Evolutionary conservation across 2,888 invertebrate genomes (phyloP).

Genomic region (Scaptomyza reducta): DNA sequence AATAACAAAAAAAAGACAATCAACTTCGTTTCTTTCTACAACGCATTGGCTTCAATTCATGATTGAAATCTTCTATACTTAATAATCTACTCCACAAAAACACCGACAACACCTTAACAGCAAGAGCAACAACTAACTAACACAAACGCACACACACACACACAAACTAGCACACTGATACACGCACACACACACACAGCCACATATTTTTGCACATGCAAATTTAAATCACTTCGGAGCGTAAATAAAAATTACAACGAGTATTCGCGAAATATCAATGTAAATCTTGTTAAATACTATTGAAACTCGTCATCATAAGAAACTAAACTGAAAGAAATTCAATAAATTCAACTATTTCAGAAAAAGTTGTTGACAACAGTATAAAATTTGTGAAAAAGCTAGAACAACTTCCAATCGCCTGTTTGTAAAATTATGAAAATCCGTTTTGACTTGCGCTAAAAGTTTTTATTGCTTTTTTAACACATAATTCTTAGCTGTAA

Average conservation of each 20-base stretch:
- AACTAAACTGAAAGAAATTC: neutral
- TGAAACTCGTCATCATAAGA: neutral
- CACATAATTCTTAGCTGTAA: conserved; percentile 27
- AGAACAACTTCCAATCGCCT: conserved; percentile 6
- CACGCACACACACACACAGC: conserved; percentile 15
- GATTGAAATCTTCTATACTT: conserved; percentile 22
- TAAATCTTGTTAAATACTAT: neutral
- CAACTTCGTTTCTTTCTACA: conserved; percentile 24
- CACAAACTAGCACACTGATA: conserved; percentile 9
- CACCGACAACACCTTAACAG: conserved; percentile 20
- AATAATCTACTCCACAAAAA: conserved; percentile 10
- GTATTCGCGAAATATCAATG: conserved; percentile 6
- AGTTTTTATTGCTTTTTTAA: conserved; percentile 10
- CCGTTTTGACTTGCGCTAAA: conserved; percentile 14
- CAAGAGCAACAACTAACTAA: conserved; percentile 22
- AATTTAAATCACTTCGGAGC: conserved; percentile 26
- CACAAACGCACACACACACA: conserved; percentile 9
- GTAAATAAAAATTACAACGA: conserved; percentile 17
- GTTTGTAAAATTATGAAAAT: neutral
- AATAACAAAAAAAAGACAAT: conserved; percentile 3
- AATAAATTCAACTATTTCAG: neutral
- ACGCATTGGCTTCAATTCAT: conserved; percentile 12
- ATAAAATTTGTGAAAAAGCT: conserved; percentile 9
- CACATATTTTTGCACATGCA: conserved; percentile 44
- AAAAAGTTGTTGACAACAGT: neutral